Evolutionary conservation across 2,888 invertebrate species (phyloP).

Genomic region (Marasmarcha lunaedactyla): DNA sequence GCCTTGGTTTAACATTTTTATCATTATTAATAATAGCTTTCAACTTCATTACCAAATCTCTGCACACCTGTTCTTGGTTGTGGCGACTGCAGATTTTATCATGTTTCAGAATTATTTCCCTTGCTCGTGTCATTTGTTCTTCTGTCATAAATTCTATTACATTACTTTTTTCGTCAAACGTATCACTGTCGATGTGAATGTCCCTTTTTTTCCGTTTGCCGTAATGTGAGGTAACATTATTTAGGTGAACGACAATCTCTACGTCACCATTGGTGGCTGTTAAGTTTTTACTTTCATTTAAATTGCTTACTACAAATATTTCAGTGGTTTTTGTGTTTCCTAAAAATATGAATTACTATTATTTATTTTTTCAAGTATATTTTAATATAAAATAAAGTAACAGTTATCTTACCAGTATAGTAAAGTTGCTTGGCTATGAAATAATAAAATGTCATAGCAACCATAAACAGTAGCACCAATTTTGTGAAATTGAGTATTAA

Average conservation of each 20-base stretch:
- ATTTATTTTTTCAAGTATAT: not conserved
- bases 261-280: conserved; percentile 27
- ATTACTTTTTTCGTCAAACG: conserved; percentile 11
- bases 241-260: conserved; percentile 28
- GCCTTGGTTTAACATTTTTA: not conserved
- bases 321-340: conserved; percentile 31
- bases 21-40: conserved; percentile 19
- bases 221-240: conserved; percentile 26
- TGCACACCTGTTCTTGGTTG: conserved; percentile 35
- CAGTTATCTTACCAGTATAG: conserved; percentile 24
- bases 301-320: conserved; percentile 36
- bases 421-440: too few species aligned
- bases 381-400: too few species aligned
- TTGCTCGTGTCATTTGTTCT: conserved; percentile 29
- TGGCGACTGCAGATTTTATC: conserved; percentile 35
- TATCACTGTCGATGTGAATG: conserved; percentile 4
- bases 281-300: conserved; percentile 29
- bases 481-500: conserved; percentile 8
- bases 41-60: conserved; percentile 36
- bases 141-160: conserved; percentile 25
- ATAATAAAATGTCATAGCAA: too few species aligned
- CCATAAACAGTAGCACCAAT: too few species aligned
- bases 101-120: conserved; percentile 39
- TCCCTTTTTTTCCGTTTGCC: conserved; percentile 29
- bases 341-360: conserved; percentile 11